Conservation (phyloP, 2,888 invertebrate species). For the Drosophila rubida region DNA sequence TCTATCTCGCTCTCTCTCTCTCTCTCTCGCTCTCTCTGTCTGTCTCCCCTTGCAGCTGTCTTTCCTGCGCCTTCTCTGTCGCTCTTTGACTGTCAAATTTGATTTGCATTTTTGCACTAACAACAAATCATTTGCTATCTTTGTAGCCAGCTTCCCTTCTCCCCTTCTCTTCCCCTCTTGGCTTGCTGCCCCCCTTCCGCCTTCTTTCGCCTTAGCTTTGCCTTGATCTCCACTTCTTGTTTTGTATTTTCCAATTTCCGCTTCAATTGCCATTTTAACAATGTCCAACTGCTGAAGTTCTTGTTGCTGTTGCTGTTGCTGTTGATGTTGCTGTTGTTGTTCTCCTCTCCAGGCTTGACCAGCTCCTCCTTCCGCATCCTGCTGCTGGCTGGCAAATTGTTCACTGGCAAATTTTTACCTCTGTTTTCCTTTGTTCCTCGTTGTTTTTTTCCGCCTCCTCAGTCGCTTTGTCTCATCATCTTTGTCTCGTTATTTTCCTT, state of each 20-base stretch:
- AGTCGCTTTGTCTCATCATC: constrained; percentile 48
- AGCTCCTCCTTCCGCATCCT: constrained; percentile 2
- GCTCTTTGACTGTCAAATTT: constrained; percentile 25
- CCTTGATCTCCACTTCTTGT: constrained; percentile 19
- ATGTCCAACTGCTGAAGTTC: constrained; percentile 19
- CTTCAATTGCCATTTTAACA: constrained; percentile 58
- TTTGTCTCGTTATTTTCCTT: constrained; percentile 76
- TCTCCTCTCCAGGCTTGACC: constrained; percentile 21
- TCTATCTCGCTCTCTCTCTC: background rate
- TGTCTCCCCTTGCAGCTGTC: background rate
- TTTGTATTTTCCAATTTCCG: constrained; percentile 61
- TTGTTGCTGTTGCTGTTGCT: constrained; percentile 2
- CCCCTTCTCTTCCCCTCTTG: no score
- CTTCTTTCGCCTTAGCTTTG: background rate
- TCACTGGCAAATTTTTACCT: constrained; percentile 17
- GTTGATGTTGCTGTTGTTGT: constrained; percentile 24
- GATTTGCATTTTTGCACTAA: constrained; percentile 61
- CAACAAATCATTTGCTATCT: constrained; percentile 15
- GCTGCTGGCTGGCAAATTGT: constrained; percentile 25
- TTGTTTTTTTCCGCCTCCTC: constrained; percentile 31
- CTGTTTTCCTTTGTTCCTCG: constrained; percentile 31
- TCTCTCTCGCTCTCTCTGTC: background rate
- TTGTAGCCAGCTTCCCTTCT: background rate
- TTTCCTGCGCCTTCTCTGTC: constrained; percentile 1
- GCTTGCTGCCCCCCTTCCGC: background rate